Evolutionary conservation across 2,888 invertebrate genomes (phyloP), one percentile per base, ranked within the genome.

Genomic region (Baccha elongata): DNA sequence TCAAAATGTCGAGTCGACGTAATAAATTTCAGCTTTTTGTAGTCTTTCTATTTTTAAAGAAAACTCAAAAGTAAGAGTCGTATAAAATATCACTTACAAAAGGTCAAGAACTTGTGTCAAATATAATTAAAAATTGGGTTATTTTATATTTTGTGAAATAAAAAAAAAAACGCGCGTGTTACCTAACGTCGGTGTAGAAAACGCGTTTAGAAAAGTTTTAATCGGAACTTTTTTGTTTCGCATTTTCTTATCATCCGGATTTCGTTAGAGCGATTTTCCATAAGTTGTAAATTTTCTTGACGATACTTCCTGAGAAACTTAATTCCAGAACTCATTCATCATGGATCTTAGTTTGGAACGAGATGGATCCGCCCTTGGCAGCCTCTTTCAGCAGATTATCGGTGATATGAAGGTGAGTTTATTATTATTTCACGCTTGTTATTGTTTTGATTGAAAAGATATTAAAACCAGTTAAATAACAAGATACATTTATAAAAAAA

Each of bases 351-450:
- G 89, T 85, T 87, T 91, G 78, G 91, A 91, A 88, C 89, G 96
- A 91, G 97, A 97, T 92, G 96, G 95, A 90, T 96, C 96, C 90
- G 97, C 96, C 86, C 92, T 98, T 89, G 98, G 98, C 91, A 96
- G 96, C 89, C 93, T 98, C 87, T 98, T 98, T 91, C 97, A 98
- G 91, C 97, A 97, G 91, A 97, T 99, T 87, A 95, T 99, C 88
- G 95, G 95, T 88, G 99, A 99, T 91, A 96, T 99, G 96, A 98
- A 98, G 96, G 98, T 98, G 93, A 92, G 94, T 91, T 40, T 23
- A 8, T 40, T 55, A 2, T 55, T 52, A 5, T 29, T 40, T 23
- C 10, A 32, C 23, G 58, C 13, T 58, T 58, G 5, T 58, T 58
- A 40, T 46, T 10, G 7, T 37, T 50, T 52, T 44, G 35, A 46